These are phyloP conservation scores for Diaphora mendica DNA, from an alignment of 2,888 invertebrate genomes.

Conservation along the genomic window DNA sequence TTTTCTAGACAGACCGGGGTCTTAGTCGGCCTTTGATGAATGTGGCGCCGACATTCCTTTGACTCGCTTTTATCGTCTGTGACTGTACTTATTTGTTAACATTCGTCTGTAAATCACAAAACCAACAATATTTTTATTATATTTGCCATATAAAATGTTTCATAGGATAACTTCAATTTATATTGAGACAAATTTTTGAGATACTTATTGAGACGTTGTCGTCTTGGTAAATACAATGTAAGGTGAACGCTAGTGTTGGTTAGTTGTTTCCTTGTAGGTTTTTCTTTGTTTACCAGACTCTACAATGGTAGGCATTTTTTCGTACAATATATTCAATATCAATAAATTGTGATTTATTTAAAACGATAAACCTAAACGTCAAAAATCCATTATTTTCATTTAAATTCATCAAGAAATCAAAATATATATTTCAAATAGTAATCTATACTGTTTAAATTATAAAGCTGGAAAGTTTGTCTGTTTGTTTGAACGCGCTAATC, in stretches of 20 bases:
- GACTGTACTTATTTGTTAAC: constrained; percentile 13
- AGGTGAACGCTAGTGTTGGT: background rate
- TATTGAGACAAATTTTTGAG: background rate
- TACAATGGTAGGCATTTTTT: background rate
- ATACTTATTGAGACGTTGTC: background rate
- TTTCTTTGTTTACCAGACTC: background rate
- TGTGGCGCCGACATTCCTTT: constrained; percentile 61
- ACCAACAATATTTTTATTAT: constrained; percentile 2
- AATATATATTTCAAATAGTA: too few relatives aligned
- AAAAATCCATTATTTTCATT: too few relatives aligned
- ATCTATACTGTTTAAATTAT: too few relatives aligned
- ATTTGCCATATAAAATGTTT: background rate
- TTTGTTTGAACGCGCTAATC: too few relatives aligned
- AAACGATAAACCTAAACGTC: too few relatives aligned
- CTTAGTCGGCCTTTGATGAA: constrained; percentile 58
- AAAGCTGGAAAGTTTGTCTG: too few relatives aligned
- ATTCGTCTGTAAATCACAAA: constrained; percentile 11
- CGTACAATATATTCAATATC: background rate
- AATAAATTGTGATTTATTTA: background rate
- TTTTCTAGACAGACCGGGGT: constrained; percentile 37
- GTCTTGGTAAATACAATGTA: background rate
- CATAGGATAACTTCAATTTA: background rate
- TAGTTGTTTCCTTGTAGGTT: background rate
- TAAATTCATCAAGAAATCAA: too few relatives aligned
- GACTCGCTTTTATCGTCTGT: constrained; percentile 45